phyloP scores from a whole-genome alignment of 2,113 vertebrate genomes.

The Urocynchramus pylzowi region DNA sequence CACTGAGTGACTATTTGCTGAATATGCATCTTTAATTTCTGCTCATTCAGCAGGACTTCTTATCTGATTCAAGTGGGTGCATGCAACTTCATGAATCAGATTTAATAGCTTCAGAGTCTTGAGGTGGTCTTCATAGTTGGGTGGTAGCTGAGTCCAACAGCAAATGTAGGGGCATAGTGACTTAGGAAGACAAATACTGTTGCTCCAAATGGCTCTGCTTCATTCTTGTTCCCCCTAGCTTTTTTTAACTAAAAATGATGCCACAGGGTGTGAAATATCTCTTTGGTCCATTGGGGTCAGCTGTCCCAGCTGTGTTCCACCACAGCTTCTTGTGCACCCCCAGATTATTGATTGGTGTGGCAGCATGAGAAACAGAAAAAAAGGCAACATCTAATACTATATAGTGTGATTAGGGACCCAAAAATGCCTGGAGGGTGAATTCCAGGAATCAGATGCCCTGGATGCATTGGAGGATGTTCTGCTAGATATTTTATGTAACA shows the following conservation, averaged over 20 bases:
- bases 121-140: background rate
- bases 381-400: background rate
- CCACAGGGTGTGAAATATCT: background rate
- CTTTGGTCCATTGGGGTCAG: background rate
- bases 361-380: background rate
- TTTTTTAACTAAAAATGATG: background rate
- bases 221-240: background rate
- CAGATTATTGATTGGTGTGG: background rate
- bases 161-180: background rate
- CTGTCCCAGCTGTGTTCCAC: background rate
- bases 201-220: background rate
- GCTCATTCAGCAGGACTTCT: background rate
- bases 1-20: background rate
- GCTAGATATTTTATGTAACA: background rate
- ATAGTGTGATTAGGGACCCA: background rate
- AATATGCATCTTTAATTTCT: background rate
- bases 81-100: background rate
- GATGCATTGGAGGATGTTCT: background rate
- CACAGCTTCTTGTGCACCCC: rapidly evolving
- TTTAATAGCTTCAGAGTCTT: background rate
- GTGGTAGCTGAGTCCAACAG: background rate
- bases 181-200: background rate
- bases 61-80: background rate
- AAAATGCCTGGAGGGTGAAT: background rate
- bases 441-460: background rate